A percentile compares a stretch with the other conserved stretches of the same genome.
phyloP scores from a whole-genome alignment of 2,888 invertebrate species.

The Pachymerium ferrugineum region DNA sequence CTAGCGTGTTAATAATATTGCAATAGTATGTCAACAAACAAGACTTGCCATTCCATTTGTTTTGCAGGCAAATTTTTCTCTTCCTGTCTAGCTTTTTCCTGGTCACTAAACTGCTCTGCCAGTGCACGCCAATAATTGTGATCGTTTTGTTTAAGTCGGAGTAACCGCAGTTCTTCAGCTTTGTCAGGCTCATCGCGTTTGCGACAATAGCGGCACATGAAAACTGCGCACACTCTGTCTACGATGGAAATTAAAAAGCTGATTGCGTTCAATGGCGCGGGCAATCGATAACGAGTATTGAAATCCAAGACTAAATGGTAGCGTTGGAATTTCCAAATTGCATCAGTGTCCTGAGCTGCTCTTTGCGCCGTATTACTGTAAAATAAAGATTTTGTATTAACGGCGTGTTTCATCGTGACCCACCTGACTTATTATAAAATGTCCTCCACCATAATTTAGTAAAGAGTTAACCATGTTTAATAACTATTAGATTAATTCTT shows the following conservation, averaged over 20 bases:
- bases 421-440: no score
- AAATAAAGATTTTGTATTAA: no score
- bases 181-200: conserved; percentile 13
- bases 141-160: conserved; percentile 33
- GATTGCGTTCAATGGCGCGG: conserved; percentile 45
- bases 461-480: no score
- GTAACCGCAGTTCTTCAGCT: conserved; percentile 30
- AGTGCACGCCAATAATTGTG: conserved; percentile 36
- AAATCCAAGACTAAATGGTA: conserved; percentile 45
- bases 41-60: conserved; percentile 34
- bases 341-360: conserved; percentile 43
- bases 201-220: conserved; percentile 20
- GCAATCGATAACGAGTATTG: conserved; percentile 44
- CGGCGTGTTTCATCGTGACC: no score
- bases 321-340: conserved; percentile 46
- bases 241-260: conserved; percentile 37
- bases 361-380: conserved; percentile 30
- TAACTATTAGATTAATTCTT: no score
- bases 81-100: conserved; percentile 32
- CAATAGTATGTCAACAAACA: no score
- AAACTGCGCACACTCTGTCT: conserved; percentile 31
- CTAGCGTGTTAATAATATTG: no score
- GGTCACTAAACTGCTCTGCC: conserved; percentile 32
- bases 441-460: no score
- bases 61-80: conserved; percentile 24